A percentile compares a stretch with the other conserved stretches of the same genome.
Conservation (phyloP, 2,797 vertebrate species). For the Macrochelys suwanniensis region DNA sequence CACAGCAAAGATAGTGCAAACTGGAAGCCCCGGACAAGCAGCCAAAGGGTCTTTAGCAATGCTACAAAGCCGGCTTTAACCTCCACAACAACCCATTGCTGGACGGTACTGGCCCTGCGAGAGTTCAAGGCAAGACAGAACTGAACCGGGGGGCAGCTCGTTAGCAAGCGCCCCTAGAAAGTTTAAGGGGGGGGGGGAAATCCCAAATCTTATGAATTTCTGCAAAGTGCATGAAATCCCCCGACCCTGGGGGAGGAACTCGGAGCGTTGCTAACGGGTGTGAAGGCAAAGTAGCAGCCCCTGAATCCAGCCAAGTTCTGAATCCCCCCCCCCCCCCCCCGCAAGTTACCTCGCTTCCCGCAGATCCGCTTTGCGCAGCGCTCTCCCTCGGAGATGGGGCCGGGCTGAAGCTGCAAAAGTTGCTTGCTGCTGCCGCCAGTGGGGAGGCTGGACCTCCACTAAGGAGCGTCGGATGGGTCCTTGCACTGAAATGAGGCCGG, state of each 20-base stretch:
- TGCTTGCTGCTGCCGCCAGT: constrained; percentile 63
- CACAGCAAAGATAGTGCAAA: neutral
- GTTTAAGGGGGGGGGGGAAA: neutral
- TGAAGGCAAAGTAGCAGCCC: constrained; percentile 6
- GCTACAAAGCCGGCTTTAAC: neutral
- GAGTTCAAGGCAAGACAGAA: constrained; percentile 22
- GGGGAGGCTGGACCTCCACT: constrained; percentile 73
- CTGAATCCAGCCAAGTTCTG: neutral
- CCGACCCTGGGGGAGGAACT: neutral
- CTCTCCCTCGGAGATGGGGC: neutral
- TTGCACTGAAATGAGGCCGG: constrained; percentile 59
- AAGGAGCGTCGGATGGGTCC: constrained; percentile 73
- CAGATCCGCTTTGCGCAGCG: neutral
- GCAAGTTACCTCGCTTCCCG: constrained; percentile 67
- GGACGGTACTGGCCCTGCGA: constrained; percentile 36
- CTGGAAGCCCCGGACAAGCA: rapidly evolving
- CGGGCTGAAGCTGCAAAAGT: constrained; percentile 67
- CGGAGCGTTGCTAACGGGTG: neutral
- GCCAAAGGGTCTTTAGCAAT: rapidly evolving
- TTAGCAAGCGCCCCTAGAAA: constrained; percentile 35
- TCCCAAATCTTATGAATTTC: neutral
- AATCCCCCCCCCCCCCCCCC: neutral
- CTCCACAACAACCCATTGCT: neutral
- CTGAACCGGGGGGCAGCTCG: constrained; percentile 40
- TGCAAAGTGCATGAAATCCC: neutral